Percentiles rank a stretch among this genome's conserved stretches.
Conservation (phyloP, 1,140 invertebrate species). For the Macrobrachium nipponense region DNA sequence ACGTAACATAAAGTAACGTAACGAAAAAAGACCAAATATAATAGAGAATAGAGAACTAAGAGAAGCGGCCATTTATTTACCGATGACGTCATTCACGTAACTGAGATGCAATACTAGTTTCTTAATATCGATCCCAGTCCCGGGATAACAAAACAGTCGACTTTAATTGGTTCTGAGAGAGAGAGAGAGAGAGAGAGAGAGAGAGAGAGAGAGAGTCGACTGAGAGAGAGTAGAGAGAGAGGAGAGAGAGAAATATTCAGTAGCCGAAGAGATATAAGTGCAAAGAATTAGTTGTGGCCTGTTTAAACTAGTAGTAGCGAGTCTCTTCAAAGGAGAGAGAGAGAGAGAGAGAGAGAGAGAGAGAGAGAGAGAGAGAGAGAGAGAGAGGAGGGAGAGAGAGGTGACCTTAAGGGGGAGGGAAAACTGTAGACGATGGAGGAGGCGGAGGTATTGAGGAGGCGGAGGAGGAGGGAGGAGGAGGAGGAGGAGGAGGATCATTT, state of each 20-base stretch:
- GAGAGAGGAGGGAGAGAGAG: background rate
- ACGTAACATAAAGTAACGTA: too few species aligned
- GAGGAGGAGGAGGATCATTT: background rate
- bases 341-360: constrained; percentile 17
- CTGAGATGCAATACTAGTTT: too few species aligned
- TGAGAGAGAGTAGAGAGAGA: constrained; percentile 12
- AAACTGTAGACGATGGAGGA: background rate
- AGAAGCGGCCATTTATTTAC: too few species aligned
- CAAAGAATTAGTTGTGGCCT: background rate
- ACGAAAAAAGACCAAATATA: too few species aligned
- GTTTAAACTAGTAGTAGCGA: background rate
- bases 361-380: constrained; percentile 20
- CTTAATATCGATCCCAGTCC: too few species aligned
- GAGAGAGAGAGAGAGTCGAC: background rate
- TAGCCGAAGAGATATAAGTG: background rate
- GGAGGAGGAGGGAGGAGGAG: background rate
- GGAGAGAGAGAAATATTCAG: too few species aligned
- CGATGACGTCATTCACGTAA: too few species aligned
- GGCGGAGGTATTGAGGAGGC: background rate
- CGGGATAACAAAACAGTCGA: too few species aligned
- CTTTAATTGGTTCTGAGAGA: too few species aligned
- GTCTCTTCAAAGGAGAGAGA: background rate
- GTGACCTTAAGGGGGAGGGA: background rate
- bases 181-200: background rate
- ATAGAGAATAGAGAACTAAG: too few species aligned